Evolutionary conservation across 2,888 invertebrate species (phyloP).

Genomic region (Vanessa cardui): DNA sequence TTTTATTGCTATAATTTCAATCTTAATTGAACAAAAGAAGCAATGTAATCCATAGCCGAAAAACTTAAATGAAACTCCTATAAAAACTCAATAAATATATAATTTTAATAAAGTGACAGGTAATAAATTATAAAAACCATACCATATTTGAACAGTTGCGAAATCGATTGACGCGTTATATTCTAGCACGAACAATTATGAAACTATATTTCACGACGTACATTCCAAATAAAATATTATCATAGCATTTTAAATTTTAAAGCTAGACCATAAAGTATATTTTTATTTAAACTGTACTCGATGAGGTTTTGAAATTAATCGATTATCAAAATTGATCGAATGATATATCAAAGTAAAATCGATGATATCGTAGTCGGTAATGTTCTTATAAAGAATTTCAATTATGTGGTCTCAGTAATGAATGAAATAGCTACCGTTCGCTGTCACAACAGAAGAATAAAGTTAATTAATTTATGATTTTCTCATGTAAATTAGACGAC

Average conservation of each 20-base stretch:
- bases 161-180: slow-evolving; percentile 2
- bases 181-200: neutral
- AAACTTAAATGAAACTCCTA: no score
- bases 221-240: slow-evolving; percentile 1
- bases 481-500: slow-evolving; percentile 22
- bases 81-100: neutral
- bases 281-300: neutral
- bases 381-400: slow-evolving; percentile 22
- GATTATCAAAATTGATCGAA: slow-evolving; percentile 10
- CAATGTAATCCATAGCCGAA: no score
- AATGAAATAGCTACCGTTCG: slow-evolving; percentile 29
- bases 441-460: slow-evolving; percentile 25
- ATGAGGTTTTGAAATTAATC: neutral
- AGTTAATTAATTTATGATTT: slow-evolving; percentile 26
- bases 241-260: neutral
- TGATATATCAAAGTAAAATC: slow-evolving; percentile 1
- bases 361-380: slow-evolving; percentile 7
- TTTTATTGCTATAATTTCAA: no score
- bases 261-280: neutral
- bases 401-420: slow-evolving; percentile 22
- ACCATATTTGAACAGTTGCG: neutral
- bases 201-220: neutral
- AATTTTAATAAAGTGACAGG: neutral
- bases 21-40: no score
- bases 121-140: slow-evolving; percentile 1